Conservation (phyloP, 2,888 invertebrate genomes). For the Heliconius hortense region DNA sequence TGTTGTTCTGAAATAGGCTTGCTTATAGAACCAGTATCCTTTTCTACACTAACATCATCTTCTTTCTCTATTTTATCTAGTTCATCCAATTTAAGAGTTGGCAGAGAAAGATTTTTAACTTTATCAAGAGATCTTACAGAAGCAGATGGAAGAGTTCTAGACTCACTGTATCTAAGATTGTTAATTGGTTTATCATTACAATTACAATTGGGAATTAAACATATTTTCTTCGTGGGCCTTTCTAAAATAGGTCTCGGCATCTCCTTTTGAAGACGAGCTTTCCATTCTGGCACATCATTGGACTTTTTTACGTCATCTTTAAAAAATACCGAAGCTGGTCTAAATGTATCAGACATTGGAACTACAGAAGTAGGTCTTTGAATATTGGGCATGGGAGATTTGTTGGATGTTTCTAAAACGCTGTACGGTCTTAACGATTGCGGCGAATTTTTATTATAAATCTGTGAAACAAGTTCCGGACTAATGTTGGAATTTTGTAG, state of each 20-base stretch:
- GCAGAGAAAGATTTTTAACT: constrained; percentile 71
- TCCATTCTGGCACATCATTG: constrained; percentile 72
- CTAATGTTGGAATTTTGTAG: constrained; percentile 55
- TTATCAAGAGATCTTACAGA: constrained; percentile 65
- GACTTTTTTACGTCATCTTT: constrained; percentile 57
- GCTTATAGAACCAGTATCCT: constrained; percentile 55
- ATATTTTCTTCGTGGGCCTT: constrained; percentile 64
- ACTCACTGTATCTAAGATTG: constrained; percentile 63
- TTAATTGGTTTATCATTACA: constrained; percentile 60
- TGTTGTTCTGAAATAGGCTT: constrained; percentile 81
- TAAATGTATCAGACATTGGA: constrained; percentile 72
- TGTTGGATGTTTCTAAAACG: constrained; percentile 67
- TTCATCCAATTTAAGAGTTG: constrained; percentile 72
- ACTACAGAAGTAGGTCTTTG: constrained; percentile 74
- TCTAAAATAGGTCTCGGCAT: constrained; percentile 61
- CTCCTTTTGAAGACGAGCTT: constrained; percentile 67
- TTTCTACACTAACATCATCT: constrained; percentile 60
- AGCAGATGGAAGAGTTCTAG: constrained; percentile 64
- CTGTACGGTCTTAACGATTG: constrained; percentile 72
- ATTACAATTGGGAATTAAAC: constrained; percentile 75
- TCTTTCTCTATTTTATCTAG: constrained; percentile 62
- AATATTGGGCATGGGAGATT: constrained; percentile 58
- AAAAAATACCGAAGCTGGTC: constrained; percentile 70
- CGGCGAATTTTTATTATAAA: constrained; percentile 59
- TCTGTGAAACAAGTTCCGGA: constrained; percentile 59